Evolutionary conservation across 35 echinoderm and acorn worm species (phyloP).

Genomic region (Ophiothrix spiculata): DNA sequence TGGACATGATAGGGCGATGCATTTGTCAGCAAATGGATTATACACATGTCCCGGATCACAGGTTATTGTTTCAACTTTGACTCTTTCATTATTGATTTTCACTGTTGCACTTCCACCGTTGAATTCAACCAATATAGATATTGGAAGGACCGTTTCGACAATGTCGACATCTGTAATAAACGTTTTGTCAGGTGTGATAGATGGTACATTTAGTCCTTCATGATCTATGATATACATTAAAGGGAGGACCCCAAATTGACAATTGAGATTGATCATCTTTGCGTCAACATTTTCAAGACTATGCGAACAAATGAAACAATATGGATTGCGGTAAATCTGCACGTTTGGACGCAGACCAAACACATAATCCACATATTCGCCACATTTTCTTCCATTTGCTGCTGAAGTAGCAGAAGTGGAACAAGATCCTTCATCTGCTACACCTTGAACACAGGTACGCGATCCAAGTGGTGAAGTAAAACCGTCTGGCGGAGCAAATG

Average conservation of each 20-base stretch:
- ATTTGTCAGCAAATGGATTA: slow-evolving; percentile 3
- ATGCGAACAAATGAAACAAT: neutral
- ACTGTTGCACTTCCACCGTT: neutral
- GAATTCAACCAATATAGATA: slow-evolving; percentile 20
- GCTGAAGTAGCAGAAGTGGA: neutral
- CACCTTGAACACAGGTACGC: neutral
- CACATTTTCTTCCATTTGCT: neutral
- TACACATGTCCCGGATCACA: neutral
- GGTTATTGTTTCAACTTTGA: neutral
- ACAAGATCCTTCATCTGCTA: neutral
- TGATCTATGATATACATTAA: neutral
- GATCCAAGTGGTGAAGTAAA: neutral
- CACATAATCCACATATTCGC: neutral
- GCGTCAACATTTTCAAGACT: neutral
- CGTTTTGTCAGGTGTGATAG: neutral
- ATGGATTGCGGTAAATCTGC: neutral
- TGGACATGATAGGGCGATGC: neutral
- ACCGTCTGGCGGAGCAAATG: neutral
- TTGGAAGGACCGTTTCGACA: neutral
- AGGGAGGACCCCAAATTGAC: neutral
- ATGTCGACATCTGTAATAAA: neutral
- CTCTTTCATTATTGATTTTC: neutral
- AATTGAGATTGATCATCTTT: neutral
- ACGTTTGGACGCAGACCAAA: neutral
- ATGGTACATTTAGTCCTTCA: neutral